Conservation (phyloP, 2,888 invertebrate genomes). For the Sympetrum striolatum region DNA sequence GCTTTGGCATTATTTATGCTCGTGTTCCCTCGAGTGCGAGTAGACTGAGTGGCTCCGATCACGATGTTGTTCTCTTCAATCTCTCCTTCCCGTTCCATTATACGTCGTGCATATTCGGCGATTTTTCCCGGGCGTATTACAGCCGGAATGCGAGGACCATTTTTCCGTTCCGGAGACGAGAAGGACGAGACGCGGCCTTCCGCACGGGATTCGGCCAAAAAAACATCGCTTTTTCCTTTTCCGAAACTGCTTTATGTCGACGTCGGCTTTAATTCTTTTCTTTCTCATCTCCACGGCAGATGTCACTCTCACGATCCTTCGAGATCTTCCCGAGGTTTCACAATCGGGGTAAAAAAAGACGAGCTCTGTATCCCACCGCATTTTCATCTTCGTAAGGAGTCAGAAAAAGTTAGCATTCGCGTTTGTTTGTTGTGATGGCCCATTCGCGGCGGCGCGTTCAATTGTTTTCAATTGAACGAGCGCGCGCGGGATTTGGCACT, state of each 20-base stretch:
- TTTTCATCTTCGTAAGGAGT: not conserved
- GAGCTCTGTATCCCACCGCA: not conserved
- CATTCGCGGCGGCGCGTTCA: not conserved
- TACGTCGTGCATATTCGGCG: not conserved
- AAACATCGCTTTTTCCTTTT: not conserved
- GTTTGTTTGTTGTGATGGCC: not conserved
- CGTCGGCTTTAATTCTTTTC: not conserved
- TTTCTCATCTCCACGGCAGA: not conserved
- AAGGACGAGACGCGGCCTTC: not conserved
- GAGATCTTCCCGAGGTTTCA: not conserved
- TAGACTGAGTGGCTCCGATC: not conserved
- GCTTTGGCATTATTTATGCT: not conserved
- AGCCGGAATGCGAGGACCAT: not conserved
- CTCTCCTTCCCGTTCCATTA: not conserved
- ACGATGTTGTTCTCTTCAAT: not conserved
- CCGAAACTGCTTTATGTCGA: not conserved
- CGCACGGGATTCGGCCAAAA: not conserved
- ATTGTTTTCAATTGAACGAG: not conserved
- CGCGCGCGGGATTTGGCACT: not conserved
- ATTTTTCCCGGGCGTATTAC: not conserved
- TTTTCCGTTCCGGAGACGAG: not conserved
- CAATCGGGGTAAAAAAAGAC: not conserved
- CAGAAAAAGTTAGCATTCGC: not conserved
- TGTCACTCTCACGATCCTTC: not conserved
- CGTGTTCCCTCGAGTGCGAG: not conserved